Evolutionary conservation across 2,888 invertebrate species (phyloP), one percentile per base, ranked within the genome.

Genomic region (Drepanosiphum platanoidis): DNA sequence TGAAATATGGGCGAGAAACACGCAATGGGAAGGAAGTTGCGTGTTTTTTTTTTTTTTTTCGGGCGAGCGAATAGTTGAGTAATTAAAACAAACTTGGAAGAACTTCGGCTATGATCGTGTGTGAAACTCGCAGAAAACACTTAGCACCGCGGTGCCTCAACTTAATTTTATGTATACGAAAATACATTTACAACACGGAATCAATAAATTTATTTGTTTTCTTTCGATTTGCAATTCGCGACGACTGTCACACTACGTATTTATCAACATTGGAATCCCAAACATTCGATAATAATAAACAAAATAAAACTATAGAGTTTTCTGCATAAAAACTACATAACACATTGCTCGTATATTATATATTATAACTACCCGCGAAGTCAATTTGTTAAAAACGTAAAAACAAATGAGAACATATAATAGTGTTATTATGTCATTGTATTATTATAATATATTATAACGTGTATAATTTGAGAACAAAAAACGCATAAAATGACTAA

Each of bases 61-160:
- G 0, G 15, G 39, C 30, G 27, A 70, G 22, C 58, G 36, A 71
- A 58, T 36, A 58, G 46, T 58, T n/a, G n/a, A 61, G 61, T 82
- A 82, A 82, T 82, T 82, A 82, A 82, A 72, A 71, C 0, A 71
- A 64, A 71, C 58, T 82, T 61, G 9, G 30, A 61, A 7, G 22
- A 71, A 71, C 81, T 81, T 71, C 58, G 0, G 61, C 7, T 32
- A 15, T 58, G 27, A 36, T 3, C 13, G 39, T 42, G 9, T 61
- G 39, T 42, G 22, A 78, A 61, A 66, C 42, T 66, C n/a, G n/a
- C 42, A 30, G 8, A 70, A 81, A 71, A 36, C 36, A 71, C 70
- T 70, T 52, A 22, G 58, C 68, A 58, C 22, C 58, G 70, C 58
- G 70, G 52, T 39, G 58, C 58, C 80, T 81, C 58, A 81, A 81